Evolutionary conservation across 1,140 invertebrate species (phyloP), one percentile per base, ranked within the genome.

Genomic region (Pachyrhynchus sulphureomaculatus): DNA sequence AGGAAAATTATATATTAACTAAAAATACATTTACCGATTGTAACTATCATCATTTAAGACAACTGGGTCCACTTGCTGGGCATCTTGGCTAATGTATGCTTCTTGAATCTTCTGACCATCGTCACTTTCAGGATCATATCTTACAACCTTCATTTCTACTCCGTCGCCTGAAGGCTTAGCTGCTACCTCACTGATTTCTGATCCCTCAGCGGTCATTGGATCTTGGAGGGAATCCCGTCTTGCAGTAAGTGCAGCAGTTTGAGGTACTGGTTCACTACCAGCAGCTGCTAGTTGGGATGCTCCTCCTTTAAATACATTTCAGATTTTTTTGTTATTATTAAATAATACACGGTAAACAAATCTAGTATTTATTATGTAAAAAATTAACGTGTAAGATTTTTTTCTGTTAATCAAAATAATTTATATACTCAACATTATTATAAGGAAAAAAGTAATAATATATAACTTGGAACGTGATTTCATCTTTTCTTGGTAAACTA

Each of bases 111-210:
- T 78, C 66, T 87, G 83, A 58, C 87, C 88, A 78, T 90, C 84
- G 15, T 82, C 79, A 51, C 87, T 89, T 60, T 83, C 81, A 1
- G 88, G 86, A 76, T 92, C 85, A 65, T 89, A 92, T 59, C 86
- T 85, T 23, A 92, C 88, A 36, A 92, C 89, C 81, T 92, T 92
- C 82, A 92, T 89, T 77, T 92, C 88, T 13, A 91, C 86, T 33
- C 83, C 85, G 81, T 33, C 17, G 15, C 12, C 15, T 44, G 13
- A 8, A 65, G 74, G 77, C 80, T 68, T 71, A 78, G 66, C 75
- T 79, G 68, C 71, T 78, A 78, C 76, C 74, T 82, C 64, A 75
- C 81, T 62, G 61, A 81, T 66, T 73, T 81, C 72, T 68, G 79
- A 77, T 77, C 79, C 78, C 51, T 76, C 78, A 75, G 80, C 69